Evolutionary conservation across 2,888 invertebrate genomes (phyloP), one percentile per base, ranked within the genome.

Genomic region (Latheticus oryzae): DNA sequence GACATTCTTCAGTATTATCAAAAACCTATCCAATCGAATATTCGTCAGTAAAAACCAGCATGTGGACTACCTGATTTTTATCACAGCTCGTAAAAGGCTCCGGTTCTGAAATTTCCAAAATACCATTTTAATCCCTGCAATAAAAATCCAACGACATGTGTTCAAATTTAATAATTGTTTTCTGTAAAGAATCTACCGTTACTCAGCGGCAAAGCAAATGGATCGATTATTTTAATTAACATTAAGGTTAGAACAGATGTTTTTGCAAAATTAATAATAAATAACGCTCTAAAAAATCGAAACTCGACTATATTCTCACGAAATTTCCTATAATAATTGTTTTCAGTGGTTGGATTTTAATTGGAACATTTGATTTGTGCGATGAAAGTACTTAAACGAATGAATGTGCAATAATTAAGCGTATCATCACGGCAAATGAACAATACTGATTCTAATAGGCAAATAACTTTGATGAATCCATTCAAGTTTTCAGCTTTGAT

Each of bases 211-310:
- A 12, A 45, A 15, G 21, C 26, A 54, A 54, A 54, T 45, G 45
- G 45, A 26, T 45, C 43, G 43, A 54, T 54, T 54, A 54, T 54
- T 54, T 54, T 54, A 54, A 54, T 54, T 54, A 54, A 54, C 32
- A 52, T 32, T 42, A 42, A 52, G 30, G 40, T 40, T 52, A 52
- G 40, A 40, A 38, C 52, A 52, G 52, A 32, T 52, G 52, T 52
- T 32, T 9, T 5, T 16, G 11, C 28, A 21, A 51, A 52, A 52
- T 42, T 52, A 42, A 52, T 40, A 51, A 23, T n/a, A 21, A 9
- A 26, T 1, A 5, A 2, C 11, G 38, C 21, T 45, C 45, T n/a
- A 19, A 7, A 30, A 30, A 45, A 45, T 30, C 28, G 28, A 28
- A 28, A 28, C 12, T 28, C 28, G 28, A 28, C 9, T n/a, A n/a